Evolutionary conservation across 2,888 invertebrate genomes (phyloP), one percentile per base, ranked within the genome.

Genomic region (Thymelicus lineola): DNA sequence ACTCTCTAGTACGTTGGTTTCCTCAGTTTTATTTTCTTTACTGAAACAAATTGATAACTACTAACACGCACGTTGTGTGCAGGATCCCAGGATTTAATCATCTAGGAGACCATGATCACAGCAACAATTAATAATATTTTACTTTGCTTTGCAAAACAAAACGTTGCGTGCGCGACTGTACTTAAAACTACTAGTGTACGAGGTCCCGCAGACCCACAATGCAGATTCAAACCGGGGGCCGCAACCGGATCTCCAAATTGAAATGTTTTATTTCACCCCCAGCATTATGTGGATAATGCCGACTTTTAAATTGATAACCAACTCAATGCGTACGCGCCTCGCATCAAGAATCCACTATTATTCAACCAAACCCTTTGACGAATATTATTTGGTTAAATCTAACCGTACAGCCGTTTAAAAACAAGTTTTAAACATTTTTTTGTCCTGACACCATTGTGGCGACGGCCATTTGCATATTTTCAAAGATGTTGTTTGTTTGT

Each of bases 161-260:
- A 35, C 7, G 2, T 35, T 55, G 35, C 55, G 67, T 46, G 9
- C 61, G 53, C 78, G 83, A 84, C 75, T 78, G 87, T 91, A 87
- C 91, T 80, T 76, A 85, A 84, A 90, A 91, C 89, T 89, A 89
- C 87, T 87, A 86, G 83, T 86, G 79, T 88, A 86, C 89, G 90
- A 90, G 91, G 90, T 85, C 87, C 90, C 87, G 83, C 89, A 88
- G 90, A 85, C 85, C 90, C 91, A 92, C 90, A 91, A 91, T 89
- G 86, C 90, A 87, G 89, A 90, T 89, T 89, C 83, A 84, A 86
- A 88, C 84, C 86, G 84, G 87, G 91, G 89, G 87, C 81, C 86
- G 88, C 87, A 93, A 93, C 93, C 93, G 92, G 93, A 93, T 93
- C 91, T 86, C 90, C 83, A 93, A 93, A 93, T 93, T 93, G 93